Evolutionary conservation across 2,888 invertebrate genomes (phyloP), one percentile per base, ranked within the genome.

Genomic region (Ametastegia equiseti): DNA sequence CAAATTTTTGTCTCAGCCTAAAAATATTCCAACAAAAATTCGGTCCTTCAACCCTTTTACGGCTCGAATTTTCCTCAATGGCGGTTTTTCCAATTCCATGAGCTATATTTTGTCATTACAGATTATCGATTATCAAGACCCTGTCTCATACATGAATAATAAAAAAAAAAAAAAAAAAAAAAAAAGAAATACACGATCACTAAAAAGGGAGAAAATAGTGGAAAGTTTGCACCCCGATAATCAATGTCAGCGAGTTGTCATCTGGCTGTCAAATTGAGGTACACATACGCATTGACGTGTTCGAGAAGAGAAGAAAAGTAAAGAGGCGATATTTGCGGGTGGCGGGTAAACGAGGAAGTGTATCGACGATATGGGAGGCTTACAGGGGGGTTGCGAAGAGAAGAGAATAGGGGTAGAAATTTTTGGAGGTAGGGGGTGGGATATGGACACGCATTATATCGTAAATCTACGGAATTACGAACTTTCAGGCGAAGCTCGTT

Each of bases 381-480:
- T n/a, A 63, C 27, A 47, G 11, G 45, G 42, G 23, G 23, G 23
- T 42, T 0, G 15, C 36, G 47, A n/a, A n/a, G 15, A 47, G 45
- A 13, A 27, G 27, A 45, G 27, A 69, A 65, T 36, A 36, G 65
- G 33, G 27, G 65, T 39, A 19, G 39, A 45, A 71, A 71, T 47
- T 65, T 7, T 7, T 13, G n/a, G 30, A 9, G 45, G 15, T 23
- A 30, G 39, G 36, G 67, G 65, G 65, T n/a, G 75, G 75, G 54
- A 60, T 78, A 78, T 27, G 78, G 78, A 60, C 80, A 71, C 80
- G 71, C 80, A 42, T 71, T 71, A 71, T 42, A 80, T 80, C 80
- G 80, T 80, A 80, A 80, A 80, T 80, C 80, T 71, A 71, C 71
- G 80, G 67, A 80, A 80, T 80, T 80, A 80, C 80, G 80, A 80